Evolutionary conservation across 2,113 vertebrate genomes (phyloP), one percentile per base, ranked within the genome.

Genomic region (Pelobates fuscus): DNA sequence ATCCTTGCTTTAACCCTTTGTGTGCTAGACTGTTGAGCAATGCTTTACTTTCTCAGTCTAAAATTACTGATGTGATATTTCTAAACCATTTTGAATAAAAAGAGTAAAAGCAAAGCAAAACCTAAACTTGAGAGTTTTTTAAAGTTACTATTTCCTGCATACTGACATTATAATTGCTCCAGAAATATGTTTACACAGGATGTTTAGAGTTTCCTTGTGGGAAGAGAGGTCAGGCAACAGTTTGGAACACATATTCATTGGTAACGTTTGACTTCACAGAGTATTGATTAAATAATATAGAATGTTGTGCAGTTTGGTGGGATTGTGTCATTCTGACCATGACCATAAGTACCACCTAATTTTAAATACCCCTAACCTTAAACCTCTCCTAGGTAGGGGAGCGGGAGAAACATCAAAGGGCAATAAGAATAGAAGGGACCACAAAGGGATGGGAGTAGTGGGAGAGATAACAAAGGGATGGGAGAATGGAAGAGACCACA

Each of bases 101-200:
- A 5, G 67, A 21, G 18, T 62, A 37, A 10, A 37, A 10, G 8
- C 6, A 41, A 26, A 69, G 46, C 52, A 37, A 17, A 29, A n/a
- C n/a, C n/a, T n/a, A n/a, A n/a, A 27, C 17, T 54, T 69, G 18
- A 23, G 15, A n/a, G 17, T 4, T n/a, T 52, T n/a, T 52, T 20
- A 55, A 23, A 37, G 5, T 2, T 5, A 21, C 52, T 23, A 55
- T 55, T 55, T 55, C 21, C 52, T 55, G 52, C 8, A 23, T n/a
- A n/a, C n/a, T n/a, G n/a, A n/a, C n/a, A n/a, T n/a, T n/a, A 29
- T 21, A 27, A 32, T 62, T 20, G 25, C 52, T 59, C n/a, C 12
- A 70, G 30, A 70, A 59, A n/a, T n/a, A 70, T 70, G 14, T 17
- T 43, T 70, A 43, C 37, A 70, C 67, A 59, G 67, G 67, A 70